These are phyloP conservation scores for Fistularia commersonii DNA, from an alignment of 2,797 vertebrate species.

Conservation along the genomic window DNA sequence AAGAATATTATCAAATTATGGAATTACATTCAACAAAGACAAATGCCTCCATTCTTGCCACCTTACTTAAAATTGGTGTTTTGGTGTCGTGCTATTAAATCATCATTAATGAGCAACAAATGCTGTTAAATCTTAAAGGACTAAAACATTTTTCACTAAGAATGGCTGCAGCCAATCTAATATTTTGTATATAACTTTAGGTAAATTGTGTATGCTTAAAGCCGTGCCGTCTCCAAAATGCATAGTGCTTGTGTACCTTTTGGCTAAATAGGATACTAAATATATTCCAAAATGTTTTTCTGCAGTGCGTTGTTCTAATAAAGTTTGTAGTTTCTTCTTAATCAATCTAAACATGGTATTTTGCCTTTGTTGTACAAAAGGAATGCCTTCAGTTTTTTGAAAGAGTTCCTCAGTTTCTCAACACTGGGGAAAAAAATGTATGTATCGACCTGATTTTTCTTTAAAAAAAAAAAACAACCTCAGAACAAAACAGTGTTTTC, in stretches of 20 bases:
- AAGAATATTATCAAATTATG: constrained; percentile 30
- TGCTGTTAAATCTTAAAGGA: constrained; percentile 47
- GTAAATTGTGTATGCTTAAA: constrained; percentile 71
- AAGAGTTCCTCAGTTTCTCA: constrained; percentile 52
- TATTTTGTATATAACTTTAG: constrained; percentile 74
- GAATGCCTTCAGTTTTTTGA: constrained; percentile 66
- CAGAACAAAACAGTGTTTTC: constrained; percentile 48
- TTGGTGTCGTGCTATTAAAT: constrained; percentile 44
- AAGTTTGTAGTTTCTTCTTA: constrained; percentile 79
- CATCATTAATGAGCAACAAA: constrained; percentile 25
- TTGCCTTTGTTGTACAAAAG: constrained; percentile 77
- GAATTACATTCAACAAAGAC: constrained; percentile 33
- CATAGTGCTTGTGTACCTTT: constrained; percentile 75
- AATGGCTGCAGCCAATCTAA: constrained; percentile 65
- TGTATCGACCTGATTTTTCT: constrained; percentile 51
- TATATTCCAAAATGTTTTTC: constrained; percentile 77
- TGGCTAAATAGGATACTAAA: constrained; percentile 82
- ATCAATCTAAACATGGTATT: constrained; percentile 77
- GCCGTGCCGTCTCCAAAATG: constrained; percentile 73
- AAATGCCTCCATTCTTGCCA: constrained; percentile 49
- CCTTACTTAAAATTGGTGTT: constrained; percentile 35
- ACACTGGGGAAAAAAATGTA: constrained; percentile 54
- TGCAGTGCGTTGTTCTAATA: constrained; percentile 81
- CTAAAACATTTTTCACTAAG: constrained; percentile 37
- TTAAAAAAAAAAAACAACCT: constrained; percentile 5